phyloP scores from a whole-genome alignment of 2,888 invertebrate species.

The Pseudoips prasinana region DNA sequence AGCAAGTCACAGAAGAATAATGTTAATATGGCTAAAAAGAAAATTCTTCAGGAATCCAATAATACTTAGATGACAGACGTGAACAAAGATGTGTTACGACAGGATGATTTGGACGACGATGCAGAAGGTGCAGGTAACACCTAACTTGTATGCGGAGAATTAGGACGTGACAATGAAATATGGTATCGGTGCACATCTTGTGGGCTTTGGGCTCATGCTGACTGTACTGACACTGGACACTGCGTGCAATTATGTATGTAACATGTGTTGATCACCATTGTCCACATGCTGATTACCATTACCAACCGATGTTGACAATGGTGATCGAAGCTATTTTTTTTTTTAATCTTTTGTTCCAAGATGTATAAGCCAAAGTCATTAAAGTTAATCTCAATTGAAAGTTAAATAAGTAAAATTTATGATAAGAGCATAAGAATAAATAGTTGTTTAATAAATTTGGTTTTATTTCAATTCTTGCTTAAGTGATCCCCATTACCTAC shows the following conservation, averaged over 20 bases:
- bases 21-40: constrained; percentile 19
- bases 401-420: constrained; percentile 18
- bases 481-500: too few relatives aligned
- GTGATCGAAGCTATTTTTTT: too few relatives aligned
- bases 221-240: too few relatives aligned
- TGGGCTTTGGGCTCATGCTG: constrained; percentile 9
- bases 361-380: constrained; percentile 15
- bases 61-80: constrained; percentile 12
- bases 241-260: too few relatives aligned
- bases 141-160: constrained; percentile 29
- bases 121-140: constrained; percentile 20
- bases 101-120: too few relatives aligned
- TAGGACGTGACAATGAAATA: constrained; percentile 27
- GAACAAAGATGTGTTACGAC: too few relatives aligned
- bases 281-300: too few relatives aligned
- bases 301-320: constrained; percentile 24
- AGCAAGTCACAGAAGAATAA: too few relatives aligned
- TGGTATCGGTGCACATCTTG: constrained; percentile 27
- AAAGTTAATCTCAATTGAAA: constrained; percentile 24
- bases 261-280: too few relatives aligned
- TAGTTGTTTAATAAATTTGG: constrained; percentile 17
- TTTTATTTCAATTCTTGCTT: too few relatives aligned
- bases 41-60: constrained; percentile 25
- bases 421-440: constrained; percentile 19
- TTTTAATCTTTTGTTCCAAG: too few relatives aligned